Evolutionary conservation across 1,140 invertebrate genomes (phyloP), one percentile per base, ranked within the genome.

Genomic region (Euschistus heros): DNA sequence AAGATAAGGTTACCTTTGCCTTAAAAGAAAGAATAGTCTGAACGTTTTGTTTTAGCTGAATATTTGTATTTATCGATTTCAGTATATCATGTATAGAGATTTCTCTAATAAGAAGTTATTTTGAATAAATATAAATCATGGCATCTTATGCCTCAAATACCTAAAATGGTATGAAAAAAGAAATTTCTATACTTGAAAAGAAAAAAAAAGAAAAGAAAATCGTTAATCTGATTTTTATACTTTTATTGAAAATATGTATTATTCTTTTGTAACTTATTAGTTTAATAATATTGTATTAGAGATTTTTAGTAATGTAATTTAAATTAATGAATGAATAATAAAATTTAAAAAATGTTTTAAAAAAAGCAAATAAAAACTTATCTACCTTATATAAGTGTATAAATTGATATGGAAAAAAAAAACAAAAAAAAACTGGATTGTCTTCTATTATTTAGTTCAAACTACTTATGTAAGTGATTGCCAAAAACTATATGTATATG

Each of bases 11-110:
- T 57, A 57, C 54, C 18, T 57, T 57, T 57, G 54, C 54, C 54
- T 57, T 57, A 57, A 57, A 57, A 57, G 54, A 57, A 57, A 57
- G 15, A 17, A 57, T 57, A 57, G 54, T 57, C 54, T 57, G 54
- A 57, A 26, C 18, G 5, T 57, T 57, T 24, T 24, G 54, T 57
- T 57, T 57, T 15, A 57, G 20, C 54, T 57, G 26, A 57, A 24
- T 22, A 57, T 57, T 37, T 37, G 33, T 37, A 37, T 37, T 37
- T 37, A 37, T 37, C 33, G 33, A 37, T 37, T 37, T 13, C 33
- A 37, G 8, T 10, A n/a, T 37, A 37, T 37, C 33, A 37, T 37
- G 33, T 37, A 37, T 37, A 37, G 33, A 37, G 33, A 37, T 37
- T 37, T 37, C 33, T 37, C 33, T 10, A 37, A 37, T 37, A 37